phyloP scores from a whole-genome alignment of 2,797 vertebrate species.

The Pipistrellus pipistrellus region DNA sequence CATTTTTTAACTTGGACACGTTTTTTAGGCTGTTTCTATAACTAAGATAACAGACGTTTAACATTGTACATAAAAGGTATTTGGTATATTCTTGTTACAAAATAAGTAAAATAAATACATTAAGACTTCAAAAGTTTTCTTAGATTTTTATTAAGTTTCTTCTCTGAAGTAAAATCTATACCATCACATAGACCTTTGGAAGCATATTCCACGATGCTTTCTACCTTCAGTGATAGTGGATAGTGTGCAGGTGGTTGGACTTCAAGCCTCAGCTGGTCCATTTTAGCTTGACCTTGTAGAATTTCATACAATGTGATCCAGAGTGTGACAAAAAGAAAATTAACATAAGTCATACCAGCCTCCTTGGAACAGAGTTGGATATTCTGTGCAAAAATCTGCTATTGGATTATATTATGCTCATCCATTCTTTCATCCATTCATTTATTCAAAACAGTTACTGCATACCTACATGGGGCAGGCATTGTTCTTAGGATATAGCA shows the following conservation, averaged over 20 bases:
- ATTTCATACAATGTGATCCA: neutral
- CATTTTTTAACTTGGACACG: neutral
- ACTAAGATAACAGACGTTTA: neutral
- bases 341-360: neutral
- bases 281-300: neutral
- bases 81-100: neutral
- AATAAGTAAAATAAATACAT: neutral
- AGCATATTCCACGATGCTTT: neutral
- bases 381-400: neutral
- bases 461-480: neutral
- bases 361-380: neutral
- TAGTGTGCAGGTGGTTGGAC: neutral
- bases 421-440: neutral
- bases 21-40: neutral
- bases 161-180: neutral
- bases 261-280: neutral
- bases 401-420: neutral
- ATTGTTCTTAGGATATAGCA: neutral
- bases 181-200: neutral
- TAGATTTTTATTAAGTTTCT: slow-evolving; percentile 3
- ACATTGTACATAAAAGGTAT: neutral
- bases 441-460: neutral
- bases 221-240: neutral
- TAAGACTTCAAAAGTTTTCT: neutral
- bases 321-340: neutral